Evolutionary conservation across 2,113 vertebrate species (phyloP).

Genomic region (Hydrolagus affinis): DNA sequence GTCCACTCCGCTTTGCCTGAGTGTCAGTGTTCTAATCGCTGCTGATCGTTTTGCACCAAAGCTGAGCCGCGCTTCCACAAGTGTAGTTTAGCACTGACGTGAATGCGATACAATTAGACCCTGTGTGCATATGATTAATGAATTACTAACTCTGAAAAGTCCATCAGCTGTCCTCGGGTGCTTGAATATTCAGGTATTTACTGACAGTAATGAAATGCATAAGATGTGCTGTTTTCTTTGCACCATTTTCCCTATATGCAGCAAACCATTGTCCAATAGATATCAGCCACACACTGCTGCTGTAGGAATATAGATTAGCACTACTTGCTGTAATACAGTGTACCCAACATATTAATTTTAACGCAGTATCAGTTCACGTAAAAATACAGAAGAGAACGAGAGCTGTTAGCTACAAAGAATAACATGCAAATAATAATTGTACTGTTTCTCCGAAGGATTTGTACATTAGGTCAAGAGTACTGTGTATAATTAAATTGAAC

Average conservation of each 20-base stretch:
- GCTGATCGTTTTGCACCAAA: too few relatives aligned
- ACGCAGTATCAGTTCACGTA: background rate
- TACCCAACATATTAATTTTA: background rate
- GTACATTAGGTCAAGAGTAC: background rate
- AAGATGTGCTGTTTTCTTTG: background rate
- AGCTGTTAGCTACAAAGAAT: background rate
- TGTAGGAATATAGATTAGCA: background rate
- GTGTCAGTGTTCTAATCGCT: too few relatives aligned
- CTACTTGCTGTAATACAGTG: background rate
- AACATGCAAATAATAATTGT: slow-evolving; percentile 3
- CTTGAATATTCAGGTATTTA: too few relatives aligned
- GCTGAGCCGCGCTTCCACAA: too few relatives aligned
- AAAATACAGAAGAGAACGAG: background rate
- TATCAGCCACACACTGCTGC: background rate
- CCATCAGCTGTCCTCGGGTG: too few relatives aligned
- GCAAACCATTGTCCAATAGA: background rate
- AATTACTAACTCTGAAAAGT: too few relatives aligned
- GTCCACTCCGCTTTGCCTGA: too few relatives aligned
- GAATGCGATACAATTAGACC: too few relatives aligned
- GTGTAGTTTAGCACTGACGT: too few relatives aligned
- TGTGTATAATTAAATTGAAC: background rate
- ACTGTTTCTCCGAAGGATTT: background rate
- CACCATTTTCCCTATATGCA: background rate
- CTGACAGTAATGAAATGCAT: too few relatives aligned
- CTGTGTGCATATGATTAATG: too few relatives aligned